A percentile compares a stretch with the other conserved stretches of the same genome.
These are phyloP conservation scores for Synanthedon formicaeformis DNA, from an alignment of 2,888 invertebrate species.

Conservation along the genomic window DNA sequence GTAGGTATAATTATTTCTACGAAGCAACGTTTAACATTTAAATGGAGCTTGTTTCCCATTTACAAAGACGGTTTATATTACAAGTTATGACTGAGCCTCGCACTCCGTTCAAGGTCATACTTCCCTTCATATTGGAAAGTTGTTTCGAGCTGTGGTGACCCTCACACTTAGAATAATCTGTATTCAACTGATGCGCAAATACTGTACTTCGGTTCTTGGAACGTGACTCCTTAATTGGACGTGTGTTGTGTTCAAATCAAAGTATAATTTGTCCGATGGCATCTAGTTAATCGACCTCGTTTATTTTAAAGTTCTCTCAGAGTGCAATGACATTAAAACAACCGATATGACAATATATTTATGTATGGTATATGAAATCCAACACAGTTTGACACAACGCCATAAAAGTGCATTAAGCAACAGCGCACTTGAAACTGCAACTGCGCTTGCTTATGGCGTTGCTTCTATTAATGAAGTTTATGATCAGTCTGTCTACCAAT, in stretches of 20 bases:
- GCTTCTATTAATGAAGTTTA: too few species aligned
- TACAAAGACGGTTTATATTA: slow-evolving; percentile 3
- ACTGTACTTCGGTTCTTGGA: neutral
- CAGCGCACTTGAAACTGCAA: too few species aligned
- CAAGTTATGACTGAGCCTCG: slow-evolving; percentile 1
- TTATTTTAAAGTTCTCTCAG: neutral
- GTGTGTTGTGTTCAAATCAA: neutral
- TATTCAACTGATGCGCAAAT: slow-evolving; percentile 21
- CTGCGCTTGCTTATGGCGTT: too few species aligned
- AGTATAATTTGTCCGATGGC: neutral
- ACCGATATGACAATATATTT: too few species aligned
- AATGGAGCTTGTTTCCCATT: slow-evolving; percentile 6
- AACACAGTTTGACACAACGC: too few species aligned
- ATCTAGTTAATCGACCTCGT: neutral
- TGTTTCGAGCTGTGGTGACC: slow-evolving; percentile 37
- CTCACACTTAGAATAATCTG: slow-evolving; percentile 13
- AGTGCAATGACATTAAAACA: neutral
- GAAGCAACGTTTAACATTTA: slow-evolving; percentile 4
- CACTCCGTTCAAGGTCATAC: slow-evolving; percentile 32
- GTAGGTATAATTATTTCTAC: slow-evolving; percentile 80
- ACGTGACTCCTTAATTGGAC: neutral
- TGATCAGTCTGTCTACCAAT: too few species aligned
- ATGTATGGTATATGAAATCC: too few species aligned
- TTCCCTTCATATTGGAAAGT: slow-evolving; percentile 64
- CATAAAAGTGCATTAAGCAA: too few species aligned